Percentiles rank a stretch among this genome's conserved stretches.
These are phyloP conservation scores for Lamprotornis superbus DNA, from an alignment of 2,113 vertebrate genomes.

Conservation along the genomic window DNA sequence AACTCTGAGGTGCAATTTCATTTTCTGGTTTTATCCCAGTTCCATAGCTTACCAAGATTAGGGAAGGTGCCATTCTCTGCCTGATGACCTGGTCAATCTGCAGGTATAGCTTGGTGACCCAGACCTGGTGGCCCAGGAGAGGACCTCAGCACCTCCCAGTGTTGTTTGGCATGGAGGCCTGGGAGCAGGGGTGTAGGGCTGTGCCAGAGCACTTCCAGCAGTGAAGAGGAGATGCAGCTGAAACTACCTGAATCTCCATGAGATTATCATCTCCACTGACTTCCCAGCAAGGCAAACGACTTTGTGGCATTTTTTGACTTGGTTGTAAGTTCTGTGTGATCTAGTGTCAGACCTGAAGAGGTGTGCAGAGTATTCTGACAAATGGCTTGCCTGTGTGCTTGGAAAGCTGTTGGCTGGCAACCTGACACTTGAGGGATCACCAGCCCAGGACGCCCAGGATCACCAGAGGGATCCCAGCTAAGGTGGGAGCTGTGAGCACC, in stretches of 20 bases:
- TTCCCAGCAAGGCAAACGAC: background rate
- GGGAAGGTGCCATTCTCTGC: background rate
- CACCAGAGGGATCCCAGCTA: background rate
- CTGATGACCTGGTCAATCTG: background rate
- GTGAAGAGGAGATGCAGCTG: background rate
- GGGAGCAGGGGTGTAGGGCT: background rate
- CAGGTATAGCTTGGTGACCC: background rate
- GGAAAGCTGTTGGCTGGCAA: background rate
- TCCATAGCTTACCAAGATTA: background rate
- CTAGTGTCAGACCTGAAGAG: background rate
- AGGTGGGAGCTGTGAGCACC: background rate
- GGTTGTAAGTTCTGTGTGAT: background rate
- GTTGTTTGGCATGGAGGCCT: rapidly evolving
- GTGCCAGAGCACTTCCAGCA: rapidly evolving
- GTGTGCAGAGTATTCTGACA: background rate
- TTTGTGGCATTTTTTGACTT: background rate
- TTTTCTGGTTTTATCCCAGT: background rate
- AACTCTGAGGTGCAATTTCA: background rate
- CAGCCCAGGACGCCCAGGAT: too few relatives aligned
- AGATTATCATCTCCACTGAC: background rate
- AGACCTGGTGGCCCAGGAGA: background rate
- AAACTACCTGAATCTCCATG: background rate
- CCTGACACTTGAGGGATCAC: background rate
- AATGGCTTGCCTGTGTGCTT: background rate
- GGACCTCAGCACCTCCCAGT: background rate